Evolutionary conservation across 2,888 invertebrate species (phyloP).

Genomic region (Hirtodrosophila duncani): DNA sequence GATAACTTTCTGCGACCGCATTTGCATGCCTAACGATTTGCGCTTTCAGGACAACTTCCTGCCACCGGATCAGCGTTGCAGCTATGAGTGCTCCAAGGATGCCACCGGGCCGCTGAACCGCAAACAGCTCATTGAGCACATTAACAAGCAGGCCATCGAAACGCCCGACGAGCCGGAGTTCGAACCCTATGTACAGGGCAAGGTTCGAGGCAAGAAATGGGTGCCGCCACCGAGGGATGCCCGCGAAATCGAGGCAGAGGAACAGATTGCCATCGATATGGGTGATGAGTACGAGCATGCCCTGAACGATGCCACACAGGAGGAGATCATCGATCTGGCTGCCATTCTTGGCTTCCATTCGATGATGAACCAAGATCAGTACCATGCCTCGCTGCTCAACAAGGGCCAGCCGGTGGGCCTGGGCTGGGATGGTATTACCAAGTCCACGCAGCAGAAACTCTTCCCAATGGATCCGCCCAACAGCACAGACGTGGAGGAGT

Average conservation of each 20-base stretch:
- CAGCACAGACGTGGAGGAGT: constrained; percentile 95
- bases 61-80: constrained; percentile 96
- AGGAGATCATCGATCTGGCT: constrained; percentile 99
- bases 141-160: constrained; percentile 98
- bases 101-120: constrained; percentile 97
- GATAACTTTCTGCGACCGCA: fast-evolving
- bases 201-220: constrained; percentile 95
- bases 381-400: constrained; percentile 96
- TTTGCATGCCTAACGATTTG: not conserved
- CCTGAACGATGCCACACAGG: constrained; percentile 91
- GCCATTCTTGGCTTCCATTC: constrained; percentile 99
- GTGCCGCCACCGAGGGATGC: constrained; percentile 86
- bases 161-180: constrained; percentile 98
- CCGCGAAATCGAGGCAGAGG: constrained; percentile 89
- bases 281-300: constrained; percentile 96
- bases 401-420: constrained; percentile 93
- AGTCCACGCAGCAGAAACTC: constrained; percentile 93
- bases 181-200: constrained; percentile 94
- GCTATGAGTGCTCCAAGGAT: constrained; percentile 96
- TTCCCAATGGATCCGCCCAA: constrained; percentile 98
- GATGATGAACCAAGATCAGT: constrained; percentile 99
- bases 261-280: constrained; percentile 94
- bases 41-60: constrained; percentile 91
- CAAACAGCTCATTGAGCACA: constrained; percentile 95
- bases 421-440: constrained; percentile 97